Evolutionary conservation across 2,888 invertebrate genomes (phyloP), one percentile per base, ranked within the genome.

Genomic region (Portevinia maculata): DNA sequence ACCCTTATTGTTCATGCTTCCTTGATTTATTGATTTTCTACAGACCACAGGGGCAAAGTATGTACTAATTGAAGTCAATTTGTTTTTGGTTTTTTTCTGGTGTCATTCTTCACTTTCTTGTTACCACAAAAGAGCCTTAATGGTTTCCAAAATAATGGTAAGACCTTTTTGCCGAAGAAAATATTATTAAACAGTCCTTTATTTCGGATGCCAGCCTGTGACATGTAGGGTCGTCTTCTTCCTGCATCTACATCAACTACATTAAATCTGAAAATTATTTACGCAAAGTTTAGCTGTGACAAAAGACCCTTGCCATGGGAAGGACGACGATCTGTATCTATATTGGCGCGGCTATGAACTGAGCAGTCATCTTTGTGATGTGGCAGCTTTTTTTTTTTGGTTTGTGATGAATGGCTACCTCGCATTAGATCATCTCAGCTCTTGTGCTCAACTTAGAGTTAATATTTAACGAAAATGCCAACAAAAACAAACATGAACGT

Each of bases 11-110:
- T 28, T 44, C 30, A 46, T 30, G 7, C 17, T 1, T n/a, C n/a
- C n/a, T n/a, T n/a, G n/a, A n/a, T n/a, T 28, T 28, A 28, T 28
- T 32, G 8, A 9, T 28, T 13, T 17, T 7, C 17, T 19, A 60
- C 34, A n/a, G 24, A 24, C 24, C 24, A 5, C 24, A 24, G 24
- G 24, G 5, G 24, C 24, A 24, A 5, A 24, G 24, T n/a, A n/a
- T n/a, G n/a, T 15, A 50, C 52, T 65, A 65, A 53, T 57, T 46
- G 30, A 69, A 30, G 48, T 39, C 28, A 69, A 69, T 69, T 69
- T 69, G 37, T 48, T 30, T 13, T 19, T 57, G 13, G n/a, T 15
- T 41, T 24, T n/a, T 37, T 59, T 50, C 3, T 24, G 24, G 3
- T 24, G 24, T 5, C 41, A 44, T 50, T 60, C 41, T 60, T 48